Conservation (phyloP, 2,888 invertebrate genomes). For the Opisthograptis luteolata region DNA sequence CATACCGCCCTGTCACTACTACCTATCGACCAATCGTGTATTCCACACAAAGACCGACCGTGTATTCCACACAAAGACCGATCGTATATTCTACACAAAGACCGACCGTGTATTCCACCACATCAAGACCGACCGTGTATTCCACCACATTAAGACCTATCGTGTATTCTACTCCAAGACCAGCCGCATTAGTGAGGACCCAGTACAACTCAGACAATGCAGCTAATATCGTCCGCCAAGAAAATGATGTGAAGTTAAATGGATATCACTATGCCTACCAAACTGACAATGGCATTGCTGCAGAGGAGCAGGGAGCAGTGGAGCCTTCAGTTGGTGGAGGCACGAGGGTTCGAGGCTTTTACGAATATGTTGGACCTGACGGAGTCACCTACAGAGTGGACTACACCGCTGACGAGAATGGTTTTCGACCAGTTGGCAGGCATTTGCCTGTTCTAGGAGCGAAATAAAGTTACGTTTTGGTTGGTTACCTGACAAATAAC, state of each 20-base stretch:
- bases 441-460: conserved; percentile 67
- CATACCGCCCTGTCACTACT: conserved; percentile 48
- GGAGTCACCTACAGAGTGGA: conserved; percentile 83
- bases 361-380: conserved; percentile 87
- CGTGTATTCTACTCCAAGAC: conserved; percentile 36
- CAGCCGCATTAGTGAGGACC: conserved; percentile 32
- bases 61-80: conserved; percentile 33
- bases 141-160: conserved; percentile 22
- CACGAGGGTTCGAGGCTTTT: conserved; percentile 86
- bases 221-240: conserved; percentile 82
- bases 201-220: conserved; percentile 71
- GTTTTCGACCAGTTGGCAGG: conserved; percentile 81
- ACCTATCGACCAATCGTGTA: conserved; percentile 37
- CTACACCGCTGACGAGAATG: conserved; percentile 86
- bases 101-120: conserved; percentile 32
- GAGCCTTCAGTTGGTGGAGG: conserved; percentile 81
- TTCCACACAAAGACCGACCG: conserved; percentile 31
- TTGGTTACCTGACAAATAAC: not conserved
- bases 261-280: conserved; percentile 86
- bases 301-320: conserved; percentile 85
- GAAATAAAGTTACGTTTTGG: conserved; percentile 17
- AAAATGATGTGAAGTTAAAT: conserved; percentile 76
- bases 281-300: conserved; percentile 87
- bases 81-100: conserved; percentile 33
- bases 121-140: conserved; percentile 16